Evolutionary conservation across 1,140 invertebrate genomes (phyloP), one percentile per base, ranked within the genome.

Genomic region (Leptinotarsa defecta): DNA sequence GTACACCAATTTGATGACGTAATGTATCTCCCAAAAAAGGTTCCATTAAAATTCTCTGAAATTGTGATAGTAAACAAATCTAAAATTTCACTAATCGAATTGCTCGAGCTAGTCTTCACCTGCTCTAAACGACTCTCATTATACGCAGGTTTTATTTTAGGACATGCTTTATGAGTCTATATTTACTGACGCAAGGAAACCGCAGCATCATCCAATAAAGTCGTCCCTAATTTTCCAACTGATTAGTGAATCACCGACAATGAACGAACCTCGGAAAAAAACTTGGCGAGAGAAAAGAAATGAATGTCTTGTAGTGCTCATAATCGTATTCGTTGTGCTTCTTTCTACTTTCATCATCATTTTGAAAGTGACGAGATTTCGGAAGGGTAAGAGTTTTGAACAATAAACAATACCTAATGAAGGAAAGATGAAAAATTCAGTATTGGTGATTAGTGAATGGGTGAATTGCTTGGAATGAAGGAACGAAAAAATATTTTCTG

Each of bases 181-280:
- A 43, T 57, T 57, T 57, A 57, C 52, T 57, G 17, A 57, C 17
- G 52, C n/a, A 57, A 57, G n/a, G 52, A 57, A 57, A 57, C 52
- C 52, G 52, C 52, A 57, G 52, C 52, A 15, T 19, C 52, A 57
- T 57, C n/a, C 4, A 17, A 15, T 57, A 57, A 57, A 57, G 52
- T 57, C 13, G 52, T 19, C n/a, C 52, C 52, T 57, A 57, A 22
- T 67, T 67, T 67, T 67, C 27, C 64, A 22, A 17, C 20, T 24
- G 64, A 34, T 34, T 67, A 67, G 64, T 67, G 64, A 22, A 20
- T 22, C 20, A 19, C 15, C 43, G 67, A 43, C 24, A 27, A 68
- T 68, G 67, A 43, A 68, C 67, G 67, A 68, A 17, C n/a, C 57
- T 48, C 70, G 20, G 20, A n/a, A 57, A 27, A 71, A 27, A 61